Base-by-base conservation (phyloP, 2,113 vertebrate genomes). In the Aldabrachelys gigantea region DNA sequence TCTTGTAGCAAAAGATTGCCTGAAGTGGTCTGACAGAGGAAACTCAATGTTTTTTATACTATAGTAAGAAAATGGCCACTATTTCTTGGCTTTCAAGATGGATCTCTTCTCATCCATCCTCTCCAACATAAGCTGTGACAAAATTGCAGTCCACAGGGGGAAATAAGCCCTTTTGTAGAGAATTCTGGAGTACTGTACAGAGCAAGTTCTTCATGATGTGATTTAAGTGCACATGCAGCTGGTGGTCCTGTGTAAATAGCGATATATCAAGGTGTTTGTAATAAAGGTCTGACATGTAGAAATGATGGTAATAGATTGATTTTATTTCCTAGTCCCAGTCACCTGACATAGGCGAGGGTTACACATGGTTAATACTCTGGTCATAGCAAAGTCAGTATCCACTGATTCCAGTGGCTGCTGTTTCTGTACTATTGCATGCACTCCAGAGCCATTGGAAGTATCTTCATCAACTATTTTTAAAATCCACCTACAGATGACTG, bases 191-290 rank as follows among this genome's bases (percentile, higher is more conserved):
- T 85, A 49, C 2, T 85, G 11, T 7, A 21, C 4, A 0, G 38
- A n/a, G 54, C 44, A 47, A 56, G 53, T 62, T 75, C 57, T 14
- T 8, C 6, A 50, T 8, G 0, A 41, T 94, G 5, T 54, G 79
- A 31, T 27, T 62, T 25, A 53, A n/a, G 27, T 80, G 21, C 29
- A n/a, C 75, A 10, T 79, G 85, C 91, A 17, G 59, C 5, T 24
- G 19, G 38, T 0, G 0, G 29, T 6, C 47, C 53, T 6, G 4
- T 22, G n/a, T 1, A 38, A n/a, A 38, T 17, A 21, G n/a, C 38
- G 69, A 72, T 38, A 38, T n/a, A 72, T 6, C 29, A 31, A 62
- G 12, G 29, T 62, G 29, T 62, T 62, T 62, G 59, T 62, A 62
- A 69, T 19, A n/a, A 78, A 91, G 54, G 17, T 56, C 52, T 82